Base-by-base conservation (phyloP, 92 coral and sea anemone genomes). In the Epizoanthus fatuus region DNA sequence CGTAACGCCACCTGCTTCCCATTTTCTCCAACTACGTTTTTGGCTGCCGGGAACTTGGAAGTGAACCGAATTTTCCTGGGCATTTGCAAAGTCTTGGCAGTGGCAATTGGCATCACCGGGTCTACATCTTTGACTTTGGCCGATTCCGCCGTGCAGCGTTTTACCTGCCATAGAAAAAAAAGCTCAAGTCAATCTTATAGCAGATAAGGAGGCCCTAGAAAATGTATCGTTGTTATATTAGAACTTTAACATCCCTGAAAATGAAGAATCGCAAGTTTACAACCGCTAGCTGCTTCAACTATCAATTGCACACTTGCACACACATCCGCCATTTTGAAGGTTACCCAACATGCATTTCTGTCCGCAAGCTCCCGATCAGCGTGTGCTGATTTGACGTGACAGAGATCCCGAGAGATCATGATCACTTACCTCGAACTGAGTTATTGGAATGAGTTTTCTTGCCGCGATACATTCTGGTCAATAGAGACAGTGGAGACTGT, bases 381-480 rank as follows among this genome's bases (percentile, higher is more conserved):
- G 7, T 2, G 45, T 2, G 5, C 47, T 42, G 47, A 42, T 42
- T 42, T 7, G 47, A 42, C 47, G 47, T 42, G 47, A 42, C 35
- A 29, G 35, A 29, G 12, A 20, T 69, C 76, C 76, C 52, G 53
- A 9, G 52, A 38, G 17, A n/a, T 70, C 22, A 38, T 19, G 16
- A 42, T 29, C 29, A 75, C 81, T 75, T 19, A 79, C 84, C 84
- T 62, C 39, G 72, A 55, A 80, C 13, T 62, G 29, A 32, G 72
- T 16, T 16, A 49, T 19, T 42, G 75, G 54, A 9, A 80, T 63
- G 32, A 42, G 84, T 59, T 80, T 80, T 80, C 84, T 63, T 17
- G 57, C 72, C 19, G 84, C 84, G 62, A 80, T 25, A 80, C 84
- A 80, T 2, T 65, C 84, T 63, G 84, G 47, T 80, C 84, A 63